phyloP scores from a whole-genome alignment of 2,113 vertebrate species.

The Chlorodrepanis virens region DNA sequence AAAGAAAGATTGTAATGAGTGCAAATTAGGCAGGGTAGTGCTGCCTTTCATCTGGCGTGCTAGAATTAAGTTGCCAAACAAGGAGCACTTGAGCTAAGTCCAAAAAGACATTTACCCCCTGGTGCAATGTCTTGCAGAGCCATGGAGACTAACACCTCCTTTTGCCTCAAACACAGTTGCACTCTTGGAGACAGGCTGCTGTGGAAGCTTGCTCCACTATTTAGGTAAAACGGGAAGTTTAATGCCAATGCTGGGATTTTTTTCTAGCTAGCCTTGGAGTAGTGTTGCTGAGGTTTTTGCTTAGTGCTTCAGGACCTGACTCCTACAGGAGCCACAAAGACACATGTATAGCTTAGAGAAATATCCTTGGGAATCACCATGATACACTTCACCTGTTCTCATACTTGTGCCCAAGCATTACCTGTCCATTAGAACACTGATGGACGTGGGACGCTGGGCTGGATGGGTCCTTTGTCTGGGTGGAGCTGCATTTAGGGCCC shows the following conservation, averaged over 20 bases:
- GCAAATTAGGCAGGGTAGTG: neutral
- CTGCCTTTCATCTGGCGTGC: neutral
- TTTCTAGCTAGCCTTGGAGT: neutral
- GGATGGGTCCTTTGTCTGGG: neutral
- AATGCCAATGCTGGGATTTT: neutral
- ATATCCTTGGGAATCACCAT: neutral
- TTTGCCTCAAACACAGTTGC: neutral
- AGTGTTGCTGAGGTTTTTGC: neutral
- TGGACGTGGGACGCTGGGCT: neutral
- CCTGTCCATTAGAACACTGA: neutral
- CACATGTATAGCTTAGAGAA: neutral
- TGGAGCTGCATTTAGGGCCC: neutral
- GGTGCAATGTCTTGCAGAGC: neutral
- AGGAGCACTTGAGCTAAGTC: neutral
- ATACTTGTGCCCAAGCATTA: neutral
- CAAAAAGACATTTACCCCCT: neutral
- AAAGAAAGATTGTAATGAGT: neutral
- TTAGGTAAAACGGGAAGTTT: neutral
- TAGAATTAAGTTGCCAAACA: neutral
- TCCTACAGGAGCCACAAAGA: neutral
- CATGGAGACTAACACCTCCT: neutral
- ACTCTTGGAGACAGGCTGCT: neutral
- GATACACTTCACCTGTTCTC: neutral
- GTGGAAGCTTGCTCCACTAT: neutral
- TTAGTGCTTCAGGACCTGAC: neutral